phyloP scores from a whole-genome alignment of 2,797 vertebrate genomes.

The Silurus lanzhouensis region DNA sequence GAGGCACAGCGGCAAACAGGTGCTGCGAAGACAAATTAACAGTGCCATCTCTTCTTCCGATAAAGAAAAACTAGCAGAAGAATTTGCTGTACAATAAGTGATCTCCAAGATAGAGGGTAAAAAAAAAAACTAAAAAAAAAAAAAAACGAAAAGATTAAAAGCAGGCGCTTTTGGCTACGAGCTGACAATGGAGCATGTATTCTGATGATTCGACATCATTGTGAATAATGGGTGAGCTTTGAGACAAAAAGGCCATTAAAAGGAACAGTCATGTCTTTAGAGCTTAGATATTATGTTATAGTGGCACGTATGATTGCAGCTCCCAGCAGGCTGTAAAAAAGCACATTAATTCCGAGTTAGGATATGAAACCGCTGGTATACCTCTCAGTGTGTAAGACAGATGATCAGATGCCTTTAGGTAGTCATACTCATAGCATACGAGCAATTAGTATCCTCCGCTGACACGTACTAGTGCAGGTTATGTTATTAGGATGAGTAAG shows the following conservation, averaged over 20 bases:
- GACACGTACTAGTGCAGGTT: conserved; percentile 34
- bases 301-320: conserved; percentile 59
- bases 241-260: conserved; percentile 57
- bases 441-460: conserved; percentile 15
- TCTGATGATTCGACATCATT: conserved; percentile 53
- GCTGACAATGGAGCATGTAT: conserved; percentile 40
- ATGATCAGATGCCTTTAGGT: conserved; percentile 51
- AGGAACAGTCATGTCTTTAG: conserved; percentile 58
- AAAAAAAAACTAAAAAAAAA: not conserved
- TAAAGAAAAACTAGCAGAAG: conserved; percentile 22
- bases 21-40: not conserved
- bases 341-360: conserved; percentile 57
- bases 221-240: conserved; percentile 51
- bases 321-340: conserved; percentile 59
- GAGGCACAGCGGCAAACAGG: not conserved
- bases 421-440: conserved; percentile 29
- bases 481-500: conserved; percentile 24
- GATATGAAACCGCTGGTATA: conserved; percentile 55
- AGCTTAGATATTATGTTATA: conserved; percentile 56
- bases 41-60: not conserved
- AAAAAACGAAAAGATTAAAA: conserved; percentile 29
- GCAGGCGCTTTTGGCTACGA: conserved; percentile 35
- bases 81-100: not conserved
- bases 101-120: conserved; percentile 19
- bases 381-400: conserved; percentile 44